Base-by-base conservation (phyloP, 2,113 vertebrate species). In the Tiliqua scincoides region DNA sequence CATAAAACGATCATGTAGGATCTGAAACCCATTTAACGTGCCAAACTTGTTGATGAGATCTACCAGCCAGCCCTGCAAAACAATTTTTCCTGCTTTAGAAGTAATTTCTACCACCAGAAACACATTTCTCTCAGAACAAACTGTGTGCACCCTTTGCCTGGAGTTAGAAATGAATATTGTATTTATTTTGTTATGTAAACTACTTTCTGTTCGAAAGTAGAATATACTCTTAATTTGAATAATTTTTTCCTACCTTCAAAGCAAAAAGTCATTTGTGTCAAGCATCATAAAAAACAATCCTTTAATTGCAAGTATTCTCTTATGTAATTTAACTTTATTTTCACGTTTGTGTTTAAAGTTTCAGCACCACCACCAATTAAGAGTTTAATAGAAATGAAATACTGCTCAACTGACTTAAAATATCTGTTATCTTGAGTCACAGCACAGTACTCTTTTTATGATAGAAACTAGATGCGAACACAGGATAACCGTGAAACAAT, bases 1-100 rank as follows among this genome's bases (percentile, higher is more conserved):
- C 97, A 99, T 98, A 96, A 99, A 99, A 94, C 99, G 98, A 97
- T 99, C 99, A 89, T 99, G 98, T 95, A 99, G 97, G 96, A 98
- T 98, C 97, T 99, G 99, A 98, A 99, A 99, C 96, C 99, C 99
- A 96, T 98, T 99, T 97, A 99, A 98, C 71, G 97, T 98, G 96
- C 99, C 99, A 95, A 99, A 99, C 94, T 99, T 99, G 96, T 99
- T 99, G 96, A 99, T 98, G 93, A 99, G 98, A 97, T 99, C 99
- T 96, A 99, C 99, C 94, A 99, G 96, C 99, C 99, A 99, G 94
- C 99, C 99, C 99, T 99, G 96, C 12, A 95, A 96, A 20, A 65
- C 54, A 79, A 78, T 65, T 63, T 73, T 79, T 79, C 61, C 48
- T 72, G 57, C 65, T 61, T 65, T 79, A 72, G 57, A 88, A 68